These are phyloP conservation scores for Galerucella calmariensis DNA, from an alignment of 2,888 invertebrate genomes.

Conservation along the genomic window DNA sequence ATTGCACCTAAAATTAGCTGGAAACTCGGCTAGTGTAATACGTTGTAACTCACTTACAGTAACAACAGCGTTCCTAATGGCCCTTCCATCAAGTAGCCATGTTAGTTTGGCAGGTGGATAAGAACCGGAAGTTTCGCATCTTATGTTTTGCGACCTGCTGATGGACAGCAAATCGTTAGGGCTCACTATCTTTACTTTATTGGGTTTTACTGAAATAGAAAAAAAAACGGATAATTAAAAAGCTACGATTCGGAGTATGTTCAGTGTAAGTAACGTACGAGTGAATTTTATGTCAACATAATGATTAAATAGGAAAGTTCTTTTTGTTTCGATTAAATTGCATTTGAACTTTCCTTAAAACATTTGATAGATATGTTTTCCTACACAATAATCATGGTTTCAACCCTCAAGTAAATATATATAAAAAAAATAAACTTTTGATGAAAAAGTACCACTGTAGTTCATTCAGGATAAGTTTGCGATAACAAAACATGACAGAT, in stretches of 20 bases:
- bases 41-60: conserved; percentile 66
- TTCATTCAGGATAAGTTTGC: too few species aligned
- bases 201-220: conserved; percentile 77
- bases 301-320: too few species aligned
- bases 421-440: too few species aligned
- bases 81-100: conserved; percentile 81
- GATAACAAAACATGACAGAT: too few species aligned
- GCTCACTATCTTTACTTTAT: conserved; percentile 78
- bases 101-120: conserved; percentile 84
- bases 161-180: conserved; percentile 79
- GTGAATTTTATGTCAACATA: too few species aligned
- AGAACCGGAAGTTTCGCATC: conserved; percentile 85
- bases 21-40: conserved; percentile 27
- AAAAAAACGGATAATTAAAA: conserved; percentile 1
- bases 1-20: conserved; percentile 35
- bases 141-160: conserved; percentile 78
- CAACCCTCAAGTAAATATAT: too few species aligned
- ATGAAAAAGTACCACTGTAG: too few species aligned
- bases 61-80: conserved; percentile 72
- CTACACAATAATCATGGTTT: too few species aligned
- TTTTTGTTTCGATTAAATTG: too few species aligned
- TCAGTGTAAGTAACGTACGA: neutral
- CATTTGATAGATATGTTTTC: too few species aligned
- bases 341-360: too few species aligned
- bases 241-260: neutral